Evolutionary conservation across 2,888 invertebrate genomes (phyloP), one percentile per base, ranked within the genome.

Genomic region (Shargacucullia verbasci): DNA sequence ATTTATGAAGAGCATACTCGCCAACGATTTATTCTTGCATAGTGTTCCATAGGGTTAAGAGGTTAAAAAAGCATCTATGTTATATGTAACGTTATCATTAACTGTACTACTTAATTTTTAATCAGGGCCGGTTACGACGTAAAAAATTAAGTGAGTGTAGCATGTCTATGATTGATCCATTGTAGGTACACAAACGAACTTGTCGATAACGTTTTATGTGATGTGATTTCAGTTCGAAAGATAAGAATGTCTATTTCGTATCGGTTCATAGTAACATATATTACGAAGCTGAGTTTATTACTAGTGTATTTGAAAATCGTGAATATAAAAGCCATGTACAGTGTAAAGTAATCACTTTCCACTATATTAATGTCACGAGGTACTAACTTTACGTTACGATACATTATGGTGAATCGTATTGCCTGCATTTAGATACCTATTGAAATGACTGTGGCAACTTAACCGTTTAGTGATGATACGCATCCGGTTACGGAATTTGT

Each of bases 401-500:
- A n/a, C n/a, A n/a, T n/a, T n/a, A n/a, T n/a, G n/a, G n/a, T n/a
- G n/a, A n/a, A n/a, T n/a, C n/a, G n/a, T n/a, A n/a, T n/a, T n/a
- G n/a, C n/a, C n/a, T n/a, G n/a, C n/a, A n/a, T n/a, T n/a, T n/a
- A n/a, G n/a, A 20, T 20, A 20, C 20, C 44, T 38, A 49, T 65
- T 73, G 33, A 52, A 59, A 55, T 31, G 59, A 41, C 41, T 43
- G 46, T 38, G 31, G 46, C 46, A 48, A 39, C 33, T 38, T 29
- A 40, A 20, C 43, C 33, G 41, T 65, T 59, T 49, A 52, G 64
- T 66, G 61, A 69, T 68, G 70, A 81, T 73, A 73, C 55, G 74
- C 78, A 75, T 77, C 70, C 61, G 69, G 75, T 82, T 75, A 79
- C 80, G 75, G 80, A 82, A 84, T 85, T 75, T 63, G 54, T 56